These are phyloP conservation scores for Petromus typicus DNA, from an alignment of 2,113 vertebrate genomes.

Conservation along the genomic window DNA sequence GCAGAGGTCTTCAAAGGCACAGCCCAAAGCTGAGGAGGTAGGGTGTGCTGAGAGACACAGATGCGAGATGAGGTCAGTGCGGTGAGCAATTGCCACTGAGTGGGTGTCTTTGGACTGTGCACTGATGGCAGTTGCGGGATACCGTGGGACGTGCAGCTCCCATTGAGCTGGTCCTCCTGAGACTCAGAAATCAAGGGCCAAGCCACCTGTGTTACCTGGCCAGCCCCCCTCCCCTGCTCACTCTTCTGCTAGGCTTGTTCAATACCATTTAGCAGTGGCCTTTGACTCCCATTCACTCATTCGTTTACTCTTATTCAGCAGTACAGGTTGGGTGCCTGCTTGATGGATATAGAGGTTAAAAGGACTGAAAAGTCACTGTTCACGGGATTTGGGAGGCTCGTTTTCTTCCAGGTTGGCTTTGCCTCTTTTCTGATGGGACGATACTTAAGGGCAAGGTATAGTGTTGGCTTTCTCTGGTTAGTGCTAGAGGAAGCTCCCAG, in stretches of 20 bases:
- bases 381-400: background rate
- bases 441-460: background rate
- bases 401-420: background rate
- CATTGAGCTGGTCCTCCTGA: background rate
- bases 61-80: background rate
- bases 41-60: background rate
- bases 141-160: background rate
- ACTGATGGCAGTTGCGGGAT: background rate
- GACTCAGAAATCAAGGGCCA: background rate
- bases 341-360: background rate
- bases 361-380: background rate
- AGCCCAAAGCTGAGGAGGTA: no score
- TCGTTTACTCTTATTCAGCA: background rate
- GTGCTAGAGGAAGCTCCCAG: background rate
- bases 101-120: accelerated
- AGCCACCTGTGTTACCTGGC: background rate
- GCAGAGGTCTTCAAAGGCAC: background rate
- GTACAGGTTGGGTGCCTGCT: background rate
- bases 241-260: background rate
- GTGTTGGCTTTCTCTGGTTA: background rate
- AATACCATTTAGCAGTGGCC: background rate
- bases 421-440: background rate
- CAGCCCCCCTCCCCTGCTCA: no score
- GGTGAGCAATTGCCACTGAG: background rate
- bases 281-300: background rate